phyloP scores from a whole-genome alignment of 2,113 vertebrate genomes.

The Platysternon megacephalum region DNA sequence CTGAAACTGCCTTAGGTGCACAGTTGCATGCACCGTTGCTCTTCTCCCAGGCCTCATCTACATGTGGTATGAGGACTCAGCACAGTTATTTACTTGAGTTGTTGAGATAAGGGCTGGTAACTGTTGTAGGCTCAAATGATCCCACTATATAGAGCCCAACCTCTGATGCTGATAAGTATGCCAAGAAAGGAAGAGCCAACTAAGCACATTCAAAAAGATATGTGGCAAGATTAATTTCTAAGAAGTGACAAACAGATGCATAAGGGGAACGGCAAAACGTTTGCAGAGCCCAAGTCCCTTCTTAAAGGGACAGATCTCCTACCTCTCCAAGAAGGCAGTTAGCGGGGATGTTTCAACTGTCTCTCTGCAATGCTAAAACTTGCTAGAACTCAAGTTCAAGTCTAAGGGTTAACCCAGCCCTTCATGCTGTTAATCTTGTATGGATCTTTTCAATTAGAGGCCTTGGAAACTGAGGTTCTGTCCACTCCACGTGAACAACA shows the following conservation, averaged over 20 bases:
- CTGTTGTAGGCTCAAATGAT: not conserved
- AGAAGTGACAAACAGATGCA: not conserved
- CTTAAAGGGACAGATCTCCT: not conserved
- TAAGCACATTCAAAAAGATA: not conserved
- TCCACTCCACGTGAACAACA: not conserved
- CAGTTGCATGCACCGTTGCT: not conserved
- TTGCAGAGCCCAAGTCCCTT: not conserved
- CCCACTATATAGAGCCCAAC: not conserved
- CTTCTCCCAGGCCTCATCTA: not conserved
- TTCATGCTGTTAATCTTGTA: not conserved
- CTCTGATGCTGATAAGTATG: not conserved
- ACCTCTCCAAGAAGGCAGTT: not conserved
- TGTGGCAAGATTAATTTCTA: not conserved
- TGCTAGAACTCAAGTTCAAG: not conserved
- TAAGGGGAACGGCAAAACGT: not conserved
- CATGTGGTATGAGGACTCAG: not conserved
- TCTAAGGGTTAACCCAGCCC: not conserved
- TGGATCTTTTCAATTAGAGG: not conserved
- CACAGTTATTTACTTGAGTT: not conserved
- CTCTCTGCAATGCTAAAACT: not conserved
- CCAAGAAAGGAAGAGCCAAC: not conserved
- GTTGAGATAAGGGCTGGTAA: rapidly evolving
- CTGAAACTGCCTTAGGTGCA: not conserved
- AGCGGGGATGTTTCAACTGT: rapidly evolving
- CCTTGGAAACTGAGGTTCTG: not conserved